phyloP scores from a whole-genome alignment of 2,797 vertebrate genomes.

The Margarornis squamiger region DNA sequence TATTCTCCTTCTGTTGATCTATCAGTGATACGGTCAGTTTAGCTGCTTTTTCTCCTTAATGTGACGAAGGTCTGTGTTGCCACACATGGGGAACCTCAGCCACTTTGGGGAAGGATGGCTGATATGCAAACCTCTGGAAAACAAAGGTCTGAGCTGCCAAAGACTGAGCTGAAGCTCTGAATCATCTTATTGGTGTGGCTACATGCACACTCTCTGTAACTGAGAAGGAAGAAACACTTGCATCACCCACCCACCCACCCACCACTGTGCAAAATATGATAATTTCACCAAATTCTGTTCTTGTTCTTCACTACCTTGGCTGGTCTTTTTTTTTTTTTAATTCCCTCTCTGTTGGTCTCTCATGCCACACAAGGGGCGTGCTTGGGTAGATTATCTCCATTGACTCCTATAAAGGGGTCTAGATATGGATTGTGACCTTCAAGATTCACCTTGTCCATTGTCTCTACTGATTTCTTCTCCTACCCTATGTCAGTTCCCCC shows the following conservation, averaged over 20 bases:
- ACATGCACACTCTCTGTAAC: background rate
- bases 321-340: fast-evolving
- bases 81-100: fast-evolving
- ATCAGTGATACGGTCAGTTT: background rate
- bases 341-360: background rate
- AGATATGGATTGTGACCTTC: background rate
- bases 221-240: background rate
- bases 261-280: background rate
- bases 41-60: background rate
- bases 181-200: background rate
- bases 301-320: background rate
- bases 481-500: background rate
- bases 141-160: background rate
- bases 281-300: background rate
- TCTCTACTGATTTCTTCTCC: background rate
- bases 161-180: background rate
- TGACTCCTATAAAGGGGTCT: background rate
- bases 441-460: background rate
- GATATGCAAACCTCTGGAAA: background rate
- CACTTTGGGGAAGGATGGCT: background rate
- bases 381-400: background rate
- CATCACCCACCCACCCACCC: background rate
- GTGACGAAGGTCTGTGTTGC: background rate
- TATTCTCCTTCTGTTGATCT: background rate
- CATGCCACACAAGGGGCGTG: background rate